Evolutionary conservation across 1,140 invertebrate genomes (phyloP).

Genomic region (Tetragonula clypearis): DNA sequence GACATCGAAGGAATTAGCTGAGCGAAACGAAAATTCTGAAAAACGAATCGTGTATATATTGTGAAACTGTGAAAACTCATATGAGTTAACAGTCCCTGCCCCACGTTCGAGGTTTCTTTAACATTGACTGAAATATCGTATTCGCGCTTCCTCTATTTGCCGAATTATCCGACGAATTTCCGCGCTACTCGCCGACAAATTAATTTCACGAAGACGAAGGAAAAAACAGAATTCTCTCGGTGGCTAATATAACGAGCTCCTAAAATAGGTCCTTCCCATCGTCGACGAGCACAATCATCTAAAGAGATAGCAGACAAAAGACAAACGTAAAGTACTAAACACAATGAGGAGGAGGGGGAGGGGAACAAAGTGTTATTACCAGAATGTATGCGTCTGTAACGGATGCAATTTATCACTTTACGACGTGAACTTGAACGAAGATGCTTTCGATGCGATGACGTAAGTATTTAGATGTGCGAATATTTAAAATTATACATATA

Average conservation of each 20-base stretch:
- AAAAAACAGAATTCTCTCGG: background rate
- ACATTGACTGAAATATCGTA: background rate
- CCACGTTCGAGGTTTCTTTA: background rate
- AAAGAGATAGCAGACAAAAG: conserved; percentile 21
- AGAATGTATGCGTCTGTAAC: conserved; percentile 14
- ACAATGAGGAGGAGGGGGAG: background rate
- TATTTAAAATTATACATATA: background rate
- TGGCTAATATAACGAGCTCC: background rate
- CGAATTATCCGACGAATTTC: background rate
- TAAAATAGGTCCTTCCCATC: background rate
- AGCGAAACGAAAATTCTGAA: no score
- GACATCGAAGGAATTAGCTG: no score
- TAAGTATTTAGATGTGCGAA: conserved; percentile 27
- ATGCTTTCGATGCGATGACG: conserved; percentile 46
- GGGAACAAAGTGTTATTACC: conserved; percentile 9
- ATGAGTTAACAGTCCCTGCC: background rate
- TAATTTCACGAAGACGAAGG: background rate
- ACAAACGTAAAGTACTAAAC: conserved; percentile 14
- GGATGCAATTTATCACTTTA: conserved; percentile 55
- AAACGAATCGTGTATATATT: no score
- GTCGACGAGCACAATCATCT: background rate
- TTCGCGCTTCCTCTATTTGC: background rate
- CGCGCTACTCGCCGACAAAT: no score
- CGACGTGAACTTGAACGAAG: conserved; percentile 41
- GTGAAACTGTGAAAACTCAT: background rate